Percentiles rank a stretch among this genome's conserved stretches.
Evolutionary conservation across 2,888 invertebrate species (phyloP).

Genomic region (Pristionchus mayeri): DNA sequence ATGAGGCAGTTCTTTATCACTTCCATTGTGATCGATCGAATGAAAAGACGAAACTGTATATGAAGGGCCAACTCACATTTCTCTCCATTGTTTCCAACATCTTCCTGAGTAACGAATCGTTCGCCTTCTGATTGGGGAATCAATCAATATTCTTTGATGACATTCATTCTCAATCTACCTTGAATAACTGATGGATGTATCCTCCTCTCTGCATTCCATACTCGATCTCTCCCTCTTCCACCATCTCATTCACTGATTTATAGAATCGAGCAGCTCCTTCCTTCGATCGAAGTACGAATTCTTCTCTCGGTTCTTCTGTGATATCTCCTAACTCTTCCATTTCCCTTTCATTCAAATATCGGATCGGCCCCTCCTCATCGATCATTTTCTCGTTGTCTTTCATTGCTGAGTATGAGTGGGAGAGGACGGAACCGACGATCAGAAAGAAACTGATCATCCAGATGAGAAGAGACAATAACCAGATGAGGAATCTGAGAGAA

Average conservation of each 20-base stretch:
- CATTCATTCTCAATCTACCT: neutral
- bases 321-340: too few relatives aligned
- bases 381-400: too few relatives aligned
- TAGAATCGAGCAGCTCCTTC: neutral
- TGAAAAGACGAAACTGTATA: too few relatives aligned
- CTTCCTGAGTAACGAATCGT: neutral
- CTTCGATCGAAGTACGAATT: too few relatives aligned
- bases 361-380: too few relatives aligned
- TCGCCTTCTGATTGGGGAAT: constrained; percentile 5
- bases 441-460: neutral
- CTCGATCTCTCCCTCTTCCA: neutral
- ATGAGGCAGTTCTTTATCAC: neutral
- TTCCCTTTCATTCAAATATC: too few relatives aligned
- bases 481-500: neutral
- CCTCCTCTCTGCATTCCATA: neutral
- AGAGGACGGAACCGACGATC: neutral
- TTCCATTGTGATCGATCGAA: neutral
- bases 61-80: neutral
- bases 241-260: neutral
- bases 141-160: neutral
- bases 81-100: constrained; percentile 2
- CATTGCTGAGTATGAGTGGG: neutral
- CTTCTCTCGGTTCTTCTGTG: too few relatives aligned
- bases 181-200: neutral
- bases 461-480: neutral